Base-by-base conservation (phyloP, 2,113 vertebrate genomes). In the Tachysurus vachellii region DNA sequence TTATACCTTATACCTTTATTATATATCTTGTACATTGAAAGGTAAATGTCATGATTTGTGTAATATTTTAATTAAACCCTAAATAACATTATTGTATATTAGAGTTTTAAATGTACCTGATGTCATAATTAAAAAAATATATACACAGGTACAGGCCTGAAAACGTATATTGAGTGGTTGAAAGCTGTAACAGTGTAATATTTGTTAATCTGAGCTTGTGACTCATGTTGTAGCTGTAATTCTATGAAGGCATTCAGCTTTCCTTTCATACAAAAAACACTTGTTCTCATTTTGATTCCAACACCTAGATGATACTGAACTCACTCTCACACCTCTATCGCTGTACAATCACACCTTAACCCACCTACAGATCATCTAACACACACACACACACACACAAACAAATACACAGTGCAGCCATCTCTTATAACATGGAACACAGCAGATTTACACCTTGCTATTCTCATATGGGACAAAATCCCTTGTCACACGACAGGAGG, bases 371-470 rank as follows among this genome's bases (percentile, higher is more conserved):
- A 68, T 80, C 61, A 73, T 64, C 28, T 70, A 80, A 47, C 73
- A 75, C 56, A 70, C 28, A 73, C 62, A 80, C 75, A 82, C 61
- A 66, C 70, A 82, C 53, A 83, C n/a, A 71, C 62, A 80, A 31
- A 71, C 61, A 79, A 8, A 59, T 19, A 73, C 42, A 44, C 42
- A 12, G 59, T 61, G 64, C 68, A 31, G 36, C 59, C 54, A 31
- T 80, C 70, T 10, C 26, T 76, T 85, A 54, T 77, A 77, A 44
- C 26, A 19, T n/a, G 21, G 17, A 68, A 77, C 50, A 44, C 81
- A 66, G 70, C 82, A 87, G 71, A 84, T 79, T 84, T 79, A 81
- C 87, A 86, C 66, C 56, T 88, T 83, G 61, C 73, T 77, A 83
- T 85, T 76, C 21, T 50, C 56, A 61, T 59, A 80, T 56, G 83